Evolutionary conservation across 2,113 vertebrate genomes (phyloP).

Genomic region (cattle (Bos taurus)): ARS-UCD2.0 NC_037335.1:4219501-4220000

Average conservation of each 20-base stretch:
- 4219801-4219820: too few species aligned
- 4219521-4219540: not conserved
- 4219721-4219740: not conserved
- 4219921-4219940: too few species aligned
- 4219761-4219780: not conserved
- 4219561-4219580: not conserved
- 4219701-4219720: not conserved
- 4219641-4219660: not conserved
- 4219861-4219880: too few species aligned
- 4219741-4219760: not conserved
- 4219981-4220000: fast-evolving
- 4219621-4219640: not conserved
- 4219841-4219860: fast-evolving
- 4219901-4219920: too few species aligned
- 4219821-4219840: too few species aligned
- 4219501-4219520: not conserved
- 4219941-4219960: not conserved
- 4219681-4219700: not conserved
- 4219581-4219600: not conserved
- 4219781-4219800: too few species aligned
- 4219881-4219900: too few species aligned
- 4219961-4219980: fast-evolving
- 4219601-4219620: not conserved
- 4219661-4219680: not conserved
- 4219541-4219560: not conserved